phyloP scores from a whole-genome alignment of 2,113 vertebrate species.

The Pedetes capensis region DNA sequence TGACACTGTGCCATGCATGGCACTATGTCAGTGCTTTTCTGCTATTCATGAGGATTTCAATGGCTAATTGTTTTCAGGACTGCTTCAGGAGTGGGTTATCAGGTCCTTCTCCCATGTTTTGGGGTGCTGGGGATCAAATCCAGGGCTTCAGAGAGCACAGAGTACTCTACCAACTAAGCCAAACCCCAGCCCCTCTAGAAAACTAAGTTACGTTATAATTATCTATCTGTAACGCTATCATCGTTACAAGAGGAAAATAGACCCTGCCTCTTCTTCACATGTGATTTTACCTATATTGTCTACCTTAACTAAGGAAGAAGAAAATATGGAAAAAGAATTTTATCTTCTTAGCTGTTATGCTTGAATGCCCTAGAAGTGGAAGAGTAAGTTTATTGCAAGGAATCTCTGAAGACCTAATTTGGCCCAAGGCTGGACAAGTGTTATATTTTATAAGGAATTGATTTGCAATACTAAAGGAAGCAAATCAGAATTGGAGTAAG shows the following conservation, averaged over 20 bases:
- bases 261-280: not conserved
- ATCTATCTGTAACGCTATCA: not conserved
- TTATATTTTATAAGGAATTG: not conserved
- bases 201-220: not conserved
- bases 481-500: not conserved
- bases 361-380: not conserved
- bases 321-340: not conserved
- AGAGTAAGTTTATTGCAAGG: not conserved
- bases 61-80: no score
- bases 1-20: no score
- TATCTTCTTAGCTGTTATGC: not conserved
- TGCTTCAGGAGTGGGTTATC: no score
- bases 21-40: no score
- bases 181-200: no score
- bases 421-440: not conserved
- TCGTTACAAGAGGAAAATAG: not conserved
- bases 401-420: not conserved
- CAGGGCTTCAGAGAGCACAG: no score
- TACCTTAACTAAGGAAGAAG: not conserved
- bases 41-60: no score
- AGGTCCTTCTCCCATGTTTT: no score
- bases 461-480: not conserved
- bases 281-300: not conserved
- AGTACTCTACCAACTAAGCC: no score
- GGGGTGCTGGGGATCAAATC: no score